phyloP scores from a whole-genome alignment of 2,797 vertebrate genomes.

The Falco cherrug region DNA sequence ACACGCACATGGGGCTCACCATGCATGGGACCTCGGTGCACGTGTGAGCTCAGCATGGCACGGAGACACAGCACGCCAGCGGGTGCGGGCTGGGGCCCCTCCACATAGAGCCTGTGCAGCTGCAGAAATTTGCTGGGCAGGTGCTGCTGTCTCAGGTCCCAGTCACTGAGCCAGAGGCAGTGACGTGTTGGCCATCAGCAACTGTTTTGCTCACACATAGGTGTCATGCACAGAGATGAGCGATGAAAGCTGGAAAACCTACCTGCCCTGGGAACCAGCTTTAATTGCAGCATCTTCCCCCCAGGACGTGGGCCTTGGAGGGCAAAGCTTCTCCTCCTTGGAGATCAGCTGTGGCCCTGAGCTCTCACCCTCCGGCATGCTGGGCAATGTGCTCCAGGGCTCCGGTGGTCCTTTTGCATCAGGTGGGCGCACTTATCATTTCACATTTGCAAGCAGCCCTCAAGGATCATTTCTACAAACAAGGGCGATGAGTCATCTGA shows the following conservation, averaged over 20 bases:
- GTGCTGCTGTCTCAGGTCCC: background rate
- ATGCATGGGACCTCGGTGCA: background rate
- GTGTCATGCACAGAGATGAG: background rate
- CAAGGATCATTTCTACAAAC: background rate
- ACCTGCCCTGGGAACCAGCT: rapidly evolving
- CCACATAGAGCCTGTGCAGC: background rate
- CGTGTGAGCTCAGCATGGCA: rapidly evolving
- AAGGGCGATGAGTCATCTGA: background rate
- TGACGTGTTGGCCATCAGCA: background rate
- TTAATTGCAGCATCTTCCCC: background rate
- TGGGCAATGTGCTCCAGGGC: rapidly evolving
- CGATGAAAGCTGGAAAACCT: background rate
- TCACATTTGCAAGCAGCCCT: background rate
- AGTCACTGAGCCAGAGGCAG: background rate
- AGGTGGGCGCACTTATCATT: rapidly evolving
- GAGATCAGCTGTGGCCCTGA: background rate
- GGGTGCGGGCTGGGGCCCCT: background rate
- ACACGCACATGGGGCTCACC: rapidly evolving
- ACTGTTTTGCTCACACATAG: background rate
- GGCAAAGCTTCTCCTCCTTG: background rate
- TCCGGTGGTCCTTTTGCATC: background rate
- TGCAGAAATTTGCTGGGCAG: background rate
- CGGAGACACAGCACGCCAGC: too few relatives aligned
- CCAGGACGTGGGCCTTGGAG: background rate
- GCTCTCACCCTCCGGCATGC: background rate